phyloP scores from a whole-genome alignment of 2,113 vertebrate species.

The Channa argus region DNA sequence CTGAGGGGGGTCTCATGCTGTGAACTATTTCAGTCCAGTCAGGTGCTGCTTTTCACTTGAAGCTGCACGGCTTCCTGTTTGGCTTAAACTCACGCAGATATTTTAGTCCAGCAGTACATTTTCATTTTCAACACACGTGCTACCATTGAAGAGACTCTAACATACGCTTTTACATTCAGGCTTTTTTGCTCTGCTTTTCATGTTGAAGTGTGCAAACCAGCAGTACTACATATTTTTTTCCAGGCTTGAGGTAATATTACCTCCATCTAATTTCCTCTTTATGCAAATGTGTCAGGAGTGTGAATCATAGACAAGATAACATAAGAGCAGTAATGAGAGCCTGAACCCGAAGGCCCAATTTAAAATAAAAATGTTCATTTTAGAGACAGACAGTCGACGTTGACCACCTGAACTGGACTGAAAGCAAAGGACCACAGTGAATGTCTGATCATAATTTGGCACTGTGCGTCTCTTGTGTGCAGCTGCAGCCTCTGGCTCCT shows the following conservation, averaged over 20 bases:
- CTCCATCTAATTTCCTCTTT: neutral
- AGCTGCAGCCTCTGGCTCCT: constrained; percentile 75
- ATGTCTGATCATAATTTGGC: neutral
- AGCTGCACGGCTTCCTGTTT: neutral
- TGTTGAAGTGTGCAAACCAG: neutral
- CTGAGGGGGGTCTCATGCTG: neutral
- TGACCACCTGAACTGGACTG: neutral
- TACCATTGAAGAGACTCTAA: neutral
- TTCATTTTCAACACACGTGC: constrained; percentile 11
- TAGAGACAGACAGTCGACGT: neutral
- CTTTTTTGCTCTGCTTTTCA: neutral
- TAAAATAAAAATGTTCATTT: constrained; percentile 1
- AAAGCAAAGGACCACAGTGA: constrained; percentile 9
- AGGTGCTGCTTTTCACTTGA: constrained; percentile 5
- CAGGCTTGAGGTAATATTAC: neutral
- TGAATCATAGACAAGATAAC: constrained; percentile 23
- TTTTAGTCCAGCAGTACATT: neutral
- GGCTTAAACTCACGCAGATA: constrained; percentile 4
- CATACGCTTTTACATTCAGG: neutral
- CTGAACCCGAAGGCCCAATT: neutral
- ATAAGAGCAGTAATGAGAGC: neutral
- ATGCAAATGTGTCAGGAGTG: constrained; percentile 19
- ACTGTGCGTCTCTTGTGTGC: constrained; percentile 6
- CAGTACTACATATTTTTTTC: neutral
- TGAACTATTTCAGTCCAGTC: neutral